Conservation (phyloP, 2,113 vertebrate species). For the Mesembrinibis cayennensis region DNA sequence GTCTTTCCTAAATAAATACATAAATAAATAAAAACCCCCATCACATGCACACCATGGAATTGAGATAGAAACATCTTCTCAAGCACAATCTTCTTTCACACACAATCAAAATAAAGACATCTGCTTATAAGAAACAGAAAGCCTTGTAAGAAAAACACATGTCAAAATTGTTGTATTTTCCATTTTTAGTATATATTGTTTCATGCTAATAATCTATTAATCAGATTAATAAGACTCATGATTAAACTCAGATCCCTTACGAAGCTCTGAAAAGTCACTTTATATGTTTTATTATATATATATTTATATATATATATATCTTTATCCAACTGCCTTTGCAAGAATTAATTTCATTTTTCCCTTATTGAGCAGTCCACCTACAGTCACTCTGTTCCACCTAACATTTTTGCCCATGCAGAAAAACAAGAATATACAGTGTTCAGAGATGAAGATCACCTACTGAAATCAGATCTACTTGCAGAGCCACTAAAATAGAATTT, state of each 20-base stretch:
- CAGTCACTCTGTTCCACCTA: neutral
- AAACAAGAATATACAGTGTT: neutral
- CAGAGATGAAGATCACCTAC: neutral
- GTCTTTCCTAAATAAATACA: neutral
- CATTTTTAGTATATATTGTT: neutral
- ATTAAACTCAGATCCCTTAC: neutral
- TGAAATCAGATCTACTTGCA: neutral
- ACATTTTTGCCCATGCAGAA: neutral
- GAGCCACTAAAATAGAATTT: neutral
- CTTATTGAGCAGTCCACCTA: neutral
- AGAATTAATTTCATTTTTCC: neutral
- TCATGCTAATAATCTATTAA: neutral
- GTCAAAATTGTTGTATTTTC: neutral
- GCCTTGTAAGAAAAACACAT: neutral
- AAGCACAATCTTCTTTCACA: neutral
- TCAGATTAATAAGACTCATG: neutral
- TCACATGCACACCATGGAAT: neutral
- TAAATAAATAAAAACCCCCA: neutral
- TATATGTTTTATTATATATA: too few relatives aligned
- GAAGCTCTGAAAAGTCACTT: neutral
- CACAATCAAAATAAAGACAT: neutral
- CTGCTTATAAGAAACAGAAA: neutral
- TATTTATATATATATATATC: neutral
- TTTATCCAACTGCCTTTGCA: neutral
- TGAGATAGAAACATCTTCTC: neutral